Evolutionary conservation across 2,888 invertebrate genomes (phyloP), one percentile per base, ranked within the genome.

Genomic region (Escarpia spicata): DNA sequence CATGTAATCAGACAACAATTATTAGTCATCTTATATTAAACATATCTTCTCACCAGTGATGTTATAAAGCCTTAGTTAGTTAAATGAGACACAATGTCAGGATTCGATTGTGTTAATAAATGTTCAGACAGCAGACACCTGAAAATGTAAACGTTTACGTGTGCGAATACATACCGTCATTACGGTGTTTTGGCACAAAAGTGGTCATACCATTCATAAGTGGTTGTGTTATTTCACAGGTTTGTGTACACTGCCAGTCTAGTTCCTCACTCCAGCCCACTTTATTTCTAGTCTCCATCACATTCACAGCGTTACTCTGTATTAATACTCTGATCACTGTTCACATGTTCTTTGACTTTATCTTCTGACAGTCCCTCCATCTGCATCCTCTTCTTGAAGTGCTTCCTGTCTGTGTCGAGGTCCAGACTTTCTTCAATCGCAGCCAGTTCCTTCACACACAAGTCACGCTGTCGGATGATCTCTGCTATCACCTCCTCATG

Each of bases 361-460:
- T 75, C 75, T 75, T 75, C 75, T 75, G 75, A 75, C 75, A 26
- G 3, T 75, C 75, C 75, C 19, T 75, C 75, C 75, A 75, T 75
- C 75, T 75, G 75, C 75, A 75, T 75, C 75, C 75, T 75, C 75
- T 26, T 75, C 75, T 75, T 75, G 75, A 75, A 75, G 75, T 75
- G 75, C 26, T 75, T 75, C n/a, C 75, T 75, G 75, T 75, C 75
- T 75, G 75, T 75, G 26, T 75, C 75, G 75, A 75, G 26, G 6
- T 75, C 75, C 75, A 75, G 75, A 75, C 75, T 75, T 26, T 75
- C 75, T 1, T 75, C 75, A 75, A 75, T 75, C n/a, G 75, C 75
- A 75, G 75, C 75, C 75, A 75, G 75, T 75, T 75, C 75, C n/a
- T 75, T 75, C 75, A 75, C 75, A 75, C 75, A 75, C 75, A 75